A percentile compares a stretch with the other conserved stretches of the same genome.
Conservation (phyloP, 2,113 vertebrate species). For the Tetraodon nigroviridis region DNA sequence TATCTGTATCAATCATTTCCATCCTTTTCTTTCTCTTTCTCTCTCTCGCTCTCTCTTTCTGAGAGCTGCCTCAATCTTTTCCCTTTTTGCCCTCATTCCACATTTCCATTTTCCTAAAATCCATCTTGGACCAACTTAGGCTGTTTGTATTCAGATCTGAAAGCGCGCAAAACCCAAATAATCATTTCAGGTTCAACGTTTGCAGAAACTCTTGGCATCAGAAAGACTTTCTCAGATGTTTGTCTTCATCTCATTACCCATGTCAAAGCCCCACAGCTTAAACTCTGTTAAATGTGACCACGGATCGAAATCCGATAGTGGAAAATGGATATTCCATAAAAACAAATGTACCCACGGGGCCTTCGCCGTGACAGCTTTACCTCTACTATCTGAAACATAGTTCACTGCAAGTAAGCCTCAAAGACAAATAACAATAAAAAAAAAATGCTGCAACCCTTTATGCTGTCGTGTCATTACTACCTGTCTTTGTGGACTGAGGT, state of each 20-base stretch:
- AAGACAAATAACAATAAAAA: slow-evolving; percentile 16
- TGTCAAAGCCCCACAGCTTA: slow-evolving; percentile 1
- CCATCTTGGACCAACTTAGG: neutral
- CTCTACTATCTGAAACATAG: slow-evolving; percentile 15
- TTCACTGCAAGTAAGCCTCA: slow-evolving; percentile 9
- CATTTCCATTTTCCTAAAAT: neutral
- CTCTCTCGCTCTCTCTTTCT: too few species aligned
- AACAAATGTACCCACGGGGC: neutral
- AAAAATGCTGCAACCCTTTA: neutral
- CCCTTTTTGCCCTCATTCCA: too few species aligned
- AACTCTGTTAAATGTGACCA: slow-evolving; percentile 11
- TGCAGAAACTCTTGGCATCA: neutral
- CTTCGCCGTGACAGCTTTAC: slow-evolving; percentile 1
- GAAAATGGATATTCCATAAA: slow-evolving; percentile 32
- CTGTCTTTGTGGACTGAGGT: neutral
- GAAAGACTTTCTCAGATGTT: slow-evolving; percentile 16
- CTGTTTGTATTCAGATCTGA: neutral
- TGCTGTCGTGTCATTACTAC: neutral
- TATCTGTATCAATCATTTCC: too few species aligned
- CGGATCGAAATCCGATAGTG: slow-evolving; percentile 10
- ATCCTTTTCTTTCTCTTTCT: too few species aligned
- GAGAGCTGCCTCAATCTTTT: too few species aligned
- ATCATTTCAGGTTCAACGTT: neutral
- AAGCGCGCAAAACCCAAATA: neutral
- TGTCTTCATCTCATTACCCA: slow-evolving; percentile 10